Evolutionary conservation across 2,888 invertebrate species (phyloP).

Genomic region (Dasypolia templi): DNA sequence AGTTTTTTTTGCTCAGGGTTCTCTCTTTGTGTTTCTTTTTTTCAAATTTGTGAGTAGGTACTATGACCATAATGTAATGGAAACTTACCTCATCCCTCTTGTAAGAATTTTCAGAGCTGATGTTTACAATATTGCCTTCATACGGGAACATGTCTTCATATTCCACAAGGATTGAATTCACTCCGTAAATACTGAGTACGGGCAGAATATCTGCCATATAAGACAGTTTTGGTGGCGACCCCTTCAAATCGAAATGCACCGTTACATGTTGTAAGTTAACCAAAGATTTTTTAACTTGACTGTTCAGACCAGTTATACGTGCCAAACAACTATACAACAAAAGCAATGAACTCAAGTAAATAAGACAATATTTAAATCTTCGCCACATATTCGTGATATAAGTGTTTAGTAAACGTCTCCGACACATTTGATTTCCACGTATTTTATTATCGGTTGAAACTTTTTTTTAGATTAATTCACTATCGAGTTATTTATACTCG

Average conservation of each 20-base stretch:
- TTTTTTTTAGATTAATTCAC: not conserved
- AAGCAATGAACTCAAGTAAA: not conserved
- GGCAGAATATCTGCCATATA: slow-evolving; percentile 92
- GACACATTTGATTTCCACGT: not conserved
- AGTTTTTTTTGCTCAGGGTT: not conserved
- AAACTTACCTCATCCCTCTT: slow-evolving; percentile 77
- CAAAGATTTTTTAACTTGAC: not conserved
- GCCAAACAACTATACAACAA: not conserved
- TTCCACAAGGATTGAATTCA: slow-evolving; percentile 94
- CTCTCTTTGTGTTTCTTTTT: not conserved
- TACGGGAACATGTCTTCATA: slow-evolving; percentile 98
- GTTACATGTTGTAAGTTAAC: slow-evolving; percentile 89
- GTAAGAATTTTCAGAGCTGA: slow-evolving; percentile 92
- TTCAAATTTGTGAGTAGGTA: too few species aligned
- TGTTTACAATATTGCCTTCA: slow-evolving; percentile 89
- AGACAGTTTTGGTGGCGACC: slow-evolving; percentile 93
- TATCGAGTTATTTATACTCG: not conserved
- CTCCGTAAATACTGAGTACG: slow-evolving; percentile 91
- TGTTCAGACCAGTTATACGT: not conserved
- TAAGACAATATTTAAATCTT: not conserved
- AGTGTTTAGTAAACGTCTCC: not conserved
- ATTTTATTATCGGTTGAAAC: not conserved
- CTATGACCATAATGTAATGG: not conserved
- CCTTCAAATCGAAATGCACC: slow-evolving; percentile 96
- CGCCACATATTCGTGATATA: not conserved